Base-by-base conservation (phyloP, 2,888 invertebrate species). In the Hedychridium roseum region DNA sequence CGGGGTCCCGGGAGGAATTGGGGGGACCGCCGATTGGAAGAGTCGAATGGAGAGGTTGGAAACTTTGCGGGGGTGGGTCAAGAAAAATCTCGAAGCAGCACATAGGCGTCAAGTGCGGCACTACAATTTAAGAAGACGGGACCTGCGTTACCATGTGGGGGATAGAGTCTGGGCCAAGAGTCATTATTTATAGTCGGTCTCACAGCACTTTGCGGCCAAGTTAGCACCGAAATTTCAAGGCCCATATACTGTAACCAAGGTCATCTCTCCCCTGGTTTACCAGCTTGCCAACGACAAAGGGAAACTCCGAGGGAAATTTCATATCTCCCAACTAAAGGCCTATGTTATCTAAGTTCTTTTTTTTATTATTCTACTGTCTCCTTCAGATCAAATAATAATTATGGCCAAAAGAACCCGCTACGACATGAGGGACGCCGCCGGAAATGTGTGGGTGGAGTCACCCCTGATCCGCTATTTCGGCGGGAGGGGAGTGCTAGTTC, bases 211-310 rank as follows among this genome's bases (percentile, higher is more conserved):
- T 39, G 23, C 1, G 39, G n/a, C 16, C 26, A 39, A 15, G 39
- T 39, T 1, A 16, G 26, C 4, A 27, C 39, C 6, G 26, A 43
- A 31, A 1, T 46, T 18, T 15, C 12, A 26, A 1, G 42, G 48
- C 1, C 48, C 48, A 5, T 48, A 37, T 2, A 9, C 15, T 1
- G 14, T 48, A 1, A 3, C 28, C 1, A 23, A 28, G 0, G 28
- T 36, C 1, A n/a, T 41, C 2, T 41, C 41, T 0, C 48, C n/a
- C 42, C 1, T 30, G 1, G 31, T 42, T 2, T 42, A 32, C 3
- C 42, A 48, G 7, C 2, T 43, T 1, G 11, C 18, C 5, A 30
- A 43, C 9, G 15, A 17, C n/a, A 9, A 7, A 18, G 30, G 9
- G 12, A 34, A 34, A 16, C 23, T 9, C 9, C 9, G 5, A 5